Conservation (phyloP, 2,113 vertebrate genomes). For the Scomber colias region DNA sequence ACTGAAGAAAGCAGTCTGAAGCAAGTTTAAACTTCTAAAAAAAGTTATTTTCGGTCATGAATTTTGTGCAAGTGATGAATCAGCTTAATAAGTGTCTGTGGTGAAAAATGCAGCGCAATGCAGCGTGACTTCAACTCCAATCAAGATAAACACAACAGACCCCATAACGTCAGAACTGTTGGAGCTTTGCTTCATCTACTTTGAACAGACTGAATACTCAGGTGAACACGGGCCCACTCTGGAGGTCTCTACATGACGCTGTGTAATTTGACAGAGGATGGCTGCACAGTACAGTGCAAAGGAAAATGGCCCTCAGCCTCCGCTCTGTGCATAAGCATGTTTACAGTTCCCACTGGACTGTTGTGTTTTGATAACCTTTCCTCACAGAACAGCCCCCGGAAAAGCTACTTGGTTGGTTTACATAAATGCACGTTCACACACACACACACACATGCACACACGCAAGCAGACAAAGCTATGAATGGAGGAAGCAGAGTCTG, state of each 20-base stretch:
- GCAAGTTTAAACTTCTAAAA: not conserved
- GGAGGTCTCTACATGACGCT: not conserved
- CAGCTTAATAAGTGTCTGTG: no score
- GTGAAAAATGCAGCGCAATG: no score
- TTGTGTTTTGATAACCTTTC: constrained; percentile 83
- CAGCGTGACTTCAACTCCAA: no score
- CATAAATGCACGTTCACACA: constrained; percentile 60
- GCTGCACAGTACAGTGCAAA: constrained; percentile 47
- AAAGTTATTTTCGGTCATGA: not conserved
- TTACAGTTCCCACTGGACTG: constrained; percentile 65
- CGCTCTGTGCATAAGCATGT: constrained; percentile 57
- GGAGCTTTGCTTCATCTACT: not conserved
- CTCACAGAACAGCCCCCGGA: constrained; percentile 76
- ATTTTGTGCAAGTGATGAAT: not conserved
- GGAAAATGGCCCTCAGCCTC: constrained; percentile 68
- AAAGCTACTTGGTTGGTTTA: constrained; percentile 72
- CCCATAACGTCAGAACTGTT: not conserved
- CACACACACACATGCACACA: constrained; percentile 35
- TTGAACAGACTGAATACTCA: not conserved
- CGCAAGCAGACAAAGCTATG: constrained; percentile 40
- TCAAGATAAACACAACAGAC: not conserved
- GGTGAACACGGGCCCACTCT: constrained; percentile 2
- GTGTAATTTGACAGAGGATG: constrained; percentile 25
- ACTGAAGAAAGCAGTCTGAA: no score
- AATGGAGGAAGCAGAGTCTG: constrained; percentile 64